Evolutionary conservation across 1,140 invertebrate genomes (phyloP), one percentile per base, ranked within the genome.

Genomic region (Thrips palmi): DNA sequence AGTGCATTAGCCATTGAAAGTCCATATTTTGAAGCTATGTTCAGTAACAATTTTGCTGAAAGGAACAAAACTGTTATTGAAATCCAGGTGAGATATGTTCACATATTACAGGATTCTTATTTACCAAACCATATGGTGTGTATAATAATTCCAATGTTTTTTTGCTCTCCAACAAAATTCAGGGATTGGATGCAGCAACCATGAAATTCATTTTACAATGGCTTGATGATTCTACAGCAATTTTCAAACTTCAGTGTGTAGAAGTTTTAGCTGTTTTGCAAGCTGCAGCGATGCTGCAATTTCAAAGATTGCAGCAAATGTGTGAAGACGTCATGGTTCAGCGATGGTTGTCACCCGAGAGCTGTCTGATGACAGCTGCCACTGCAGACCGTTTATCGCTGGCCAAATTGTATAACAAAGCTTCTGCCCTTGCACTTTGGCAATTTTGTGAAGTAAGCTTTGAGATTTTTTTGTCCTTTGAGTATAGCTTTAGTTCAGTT

Each of bases 1-100:
- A 55, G 55, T 37, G 47, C 63, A n/a, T 41, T 65, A 22, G 53
- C 58, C 22, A 52, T 55, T 7, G 54, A 57, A 37, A 62, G 58
- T 43, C 57, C 55, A 2, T 65, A 64, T 37, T 65, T 65, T 34
- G 46, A 54, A 24, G 60, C 58, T 19, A 64, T 63, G 61, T 65
- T 63, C 40, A 55, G 55, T n/a, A 52, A 53, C 44, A 52, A 59
- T 33, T 48, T 64, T 28, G 41, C 49, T 36, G 62, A 64, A 43
- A 58, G 53, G 40, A 46, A 52, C 15, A 43, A 54, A 24, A 52
- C 59, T 5, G 31, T 39, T 6, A 45, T 56, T 20, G 44, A 48
- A 38, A 41, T 50, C 17, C 37, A 50, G 44, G 48, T 39, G 24
- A 28, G 19, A 41, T 18, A n/a, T 18, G n/a, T 38, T 32, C 4